phyloP scores from a whole-genome alignment of 2,888 invertebrate species.

The Augiades crinisus region DNA sequence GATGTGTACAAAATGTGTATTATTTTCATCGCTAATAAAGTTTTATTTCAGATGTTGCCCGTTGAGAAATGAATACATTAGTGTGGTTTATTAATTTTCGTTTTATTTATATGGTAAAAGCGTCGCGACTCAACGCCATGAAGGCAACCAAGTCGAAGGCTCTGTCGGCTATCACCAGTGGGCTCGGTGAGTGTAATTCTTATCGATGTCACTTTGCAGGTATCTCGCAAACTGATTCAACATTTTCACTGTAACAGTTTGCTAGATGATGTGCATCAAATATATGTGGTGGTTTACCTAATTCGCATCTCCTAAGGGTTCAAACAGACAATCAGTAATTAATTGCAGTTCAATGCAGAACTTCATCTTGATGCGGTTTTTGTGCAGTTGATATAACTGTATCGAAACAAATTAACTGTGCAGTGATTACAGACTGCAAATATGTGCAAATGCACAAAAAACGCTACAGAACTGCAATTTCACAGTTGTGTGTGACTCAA shows the following conservation, averaged over 20 bases:
- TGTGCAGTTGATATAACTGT: no score
- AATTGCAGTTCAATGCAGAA: no score
- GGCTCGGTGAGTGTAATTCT: slow-evolving; percentile 90
- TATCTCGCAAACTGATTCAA: slow-evolving; percentile 36
- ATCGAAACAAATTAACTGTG: no score
- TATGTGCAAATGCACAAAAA: no score
- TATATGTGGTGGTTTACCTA: slow-evolving; percentile 58
- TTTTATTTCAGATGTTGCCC: slow-evolving; percentile 77
- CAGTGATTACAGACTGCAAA: no score
- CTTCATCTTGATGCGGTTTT: no score
- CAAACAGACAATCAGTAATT: no score
- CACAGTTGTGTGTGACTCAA: no score
- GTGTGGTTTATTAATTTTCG: slow-evolving; percentile 77
- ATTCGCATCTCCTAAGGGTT: no score
- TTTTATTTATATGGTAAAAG: slow-evolving; percentile 84
- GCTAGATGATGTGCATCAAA: slow-evolving; percentile 54
- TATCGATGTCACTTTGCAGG: slow-evolving; percentile 32
- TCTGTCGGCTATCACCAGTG: slow-evolving; percentile 94
- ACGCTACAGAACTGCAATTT: no score
- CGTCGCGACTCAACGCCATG: slow-evolving; percentile 86
- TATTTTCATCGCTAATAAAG: slow-evolving; percentile 63
- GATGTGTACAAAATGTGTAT: slow-evolving; percentile 50
- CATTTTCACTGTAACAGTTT: slow-evolving; percentile 36
- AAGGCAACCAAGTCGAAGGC: slow-evolving; percentile 90
- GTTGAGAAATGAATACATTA: slow-evolving; percentile 63